Evolutionary conservation across 2,888 invertebrate genomes (phyloP), one percentile per base, ranked within the genome.

Genomic region (Polyploca ridens): DNA sequence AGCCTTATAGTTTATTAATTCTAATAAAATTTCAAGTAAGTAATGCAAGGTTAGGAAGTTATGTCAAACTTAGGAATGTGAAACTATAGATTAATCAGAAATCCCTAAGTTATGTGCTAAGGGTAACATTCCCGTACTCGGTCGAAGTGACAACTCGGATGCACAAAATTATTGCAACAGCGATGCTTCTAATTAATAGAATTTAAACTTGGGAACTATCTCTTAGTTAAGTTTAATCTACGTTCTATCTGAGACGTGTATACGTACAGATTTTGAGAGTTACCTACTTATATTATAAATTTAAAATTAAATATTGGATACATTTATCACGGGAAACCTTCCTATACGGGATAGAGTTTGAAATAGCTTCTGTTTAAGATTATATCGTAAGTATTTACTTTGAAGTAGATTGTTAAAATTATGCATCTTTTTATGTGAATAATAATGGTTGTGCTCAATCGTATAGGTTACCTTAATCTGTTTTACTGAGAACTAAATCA

Each of bases 101-200:
- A 54, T 54, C 19, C 1, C 60, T 3, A 16, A 60, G 60, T 38
- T 35, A 60, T 60, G n/a, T 35, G 60, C 38, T 41, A 60, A 60
- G 35, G 54, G 19, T 54, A 19, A 54, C 19, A 38, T 35, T 16
- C 38, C 60, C 35, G 41, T 38, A 60, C 60, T 60, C 10, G 16
- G 16, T n/a, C 1, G 60, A 8, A 54, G 54, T 11, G 68, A 63
- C 66, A 61, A 63, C 63, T 58, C 63, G 62, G 64, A 71, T 70
- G 71, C 71, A 70, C 69, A n/a, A 69, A 71, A 67, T 70, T 65
- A 74, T 69, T 69, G 70, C 64, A 46, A 63, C 14, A 66, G 70
- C 66, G 67, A 67, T 63, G 63, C 64, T 69, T 58, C 41, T 61
- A 66, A 70, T 72, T 70, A 72, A 70, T 67, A 68, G 61, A 60